Evolutionary conservation across 2,113 vertebrate species (phyloP).

Genomic region (Myodes glareolus): DNA sequence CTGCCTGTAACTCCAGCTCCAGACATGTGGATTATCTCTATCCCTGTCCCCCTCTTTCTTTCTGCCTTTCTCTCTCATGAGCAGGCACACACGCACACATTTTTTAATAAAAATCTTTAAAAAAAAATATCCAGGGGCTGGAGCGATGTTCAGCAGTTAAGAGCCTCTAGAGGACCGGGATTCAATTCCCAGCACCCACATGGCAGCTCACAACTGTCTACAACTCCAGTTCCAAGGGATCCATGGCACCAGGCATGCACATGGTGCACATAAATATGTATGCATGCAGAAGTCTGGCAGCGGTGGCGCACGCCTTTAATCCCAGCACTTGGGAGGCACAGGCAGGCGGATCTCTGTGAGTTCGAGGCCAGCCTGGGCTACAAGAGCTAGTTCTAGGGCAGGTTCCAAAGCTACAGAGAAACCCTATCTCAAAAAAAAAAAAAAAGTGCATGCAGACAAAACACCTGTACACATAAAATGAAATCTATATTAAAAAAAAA

Average conservation of each 20-base stretch:
- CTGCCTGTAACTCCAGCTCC: neutral
- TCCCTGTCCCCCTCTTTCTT: too few species aligned
- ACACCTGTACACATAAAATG: neutral
- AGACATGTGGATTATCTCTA: neutral
- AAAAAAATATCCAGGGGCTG: neutral
- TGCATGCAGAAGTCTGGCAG: too few species aligned
- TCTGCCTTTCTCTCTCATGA: neutral
- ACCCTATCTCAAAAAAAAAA: too few species aligned
- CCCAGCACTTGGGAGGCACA: too few species aligned
- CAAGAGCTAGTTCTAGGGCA: too few species aligned
- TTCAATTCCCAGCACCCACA: neutral
- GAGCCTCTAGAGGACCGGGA: neutral
- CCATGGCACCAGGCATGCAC: neutral
- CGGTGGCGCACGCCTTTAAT: too few species aligned
- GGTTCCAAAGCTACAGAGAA: too few species aligned
- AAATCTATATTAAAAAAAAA: neutral
- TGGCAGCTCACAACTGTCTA: neutral
- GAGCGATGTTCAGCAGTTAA: neutral
- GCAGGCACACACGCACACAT: neutral
- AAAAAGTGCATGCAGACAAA: neutral
- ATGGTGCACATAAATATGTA: neutral
- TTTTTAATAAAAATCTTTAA: neutral
- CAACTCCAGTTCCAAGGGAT: neutral
- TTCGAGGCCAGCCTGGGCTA: too few species aligned
- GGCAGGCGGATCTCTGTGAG: too few species aligned